These are phyloP conservation scores for Pithecia hirsuta DNA, from an alignment of 2,797 vertebrate genomes.

Conservation along the genomic window DNA sequence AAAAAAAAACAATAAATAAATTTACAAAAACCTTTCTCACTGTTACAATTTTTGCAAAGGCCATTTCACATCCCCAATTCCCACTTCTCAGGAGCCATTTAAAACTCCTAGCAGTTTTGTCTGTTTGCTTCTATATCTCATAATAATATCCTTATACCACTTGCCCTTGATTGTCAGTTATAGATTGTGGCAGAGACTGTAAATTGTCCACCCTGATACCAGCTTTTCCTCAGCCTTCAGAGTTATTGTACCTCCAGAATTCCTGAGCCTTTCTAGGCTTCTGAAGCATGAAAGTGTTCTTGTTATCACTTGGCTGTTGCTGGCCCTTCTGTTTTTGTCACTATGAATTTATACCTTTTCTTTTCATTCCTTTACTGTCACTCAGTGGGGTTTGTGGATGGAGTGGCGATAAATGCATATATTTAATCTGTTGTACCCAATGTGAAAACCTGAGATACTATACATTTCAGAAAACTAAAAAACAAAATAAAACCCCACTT, in stretches of 20 bases:
- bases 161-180: not conserved
- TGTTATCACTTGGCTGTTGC: not conserved
- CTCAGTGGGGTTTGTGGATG: not conserved
- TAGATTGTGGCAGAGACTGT: not conserved
- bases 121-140: not conserved
- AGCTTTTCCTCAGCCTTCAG: not conserved
- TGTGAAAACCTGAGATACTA: not conserved
- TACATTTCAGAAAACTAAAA: not conserved
- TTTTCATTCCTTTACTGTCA: not conserved
- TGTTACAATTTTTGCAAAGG: too few species aligned
- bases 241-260: not conserved
- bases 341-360: not conserved
- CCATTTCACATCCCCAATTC: not conserved
- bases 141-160: not conserved
- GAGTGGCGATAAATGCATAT: not conserved
- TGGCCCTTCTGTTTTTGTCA: not conserved
- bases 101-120: not conserved
- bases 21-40: too few species aligned
- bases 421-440: not conserved
- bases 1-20: too few species aligned
- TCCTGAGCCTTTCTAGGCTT: not conserved
- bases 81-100: not conserved
- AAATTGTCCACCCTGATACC: not conserved
- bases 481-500: not conserved
- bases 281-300: not conserved